phyloP scores from a whole-genome alignment of 2,888 invertebrate genomes.

The Drosophila colorata region DNA sequence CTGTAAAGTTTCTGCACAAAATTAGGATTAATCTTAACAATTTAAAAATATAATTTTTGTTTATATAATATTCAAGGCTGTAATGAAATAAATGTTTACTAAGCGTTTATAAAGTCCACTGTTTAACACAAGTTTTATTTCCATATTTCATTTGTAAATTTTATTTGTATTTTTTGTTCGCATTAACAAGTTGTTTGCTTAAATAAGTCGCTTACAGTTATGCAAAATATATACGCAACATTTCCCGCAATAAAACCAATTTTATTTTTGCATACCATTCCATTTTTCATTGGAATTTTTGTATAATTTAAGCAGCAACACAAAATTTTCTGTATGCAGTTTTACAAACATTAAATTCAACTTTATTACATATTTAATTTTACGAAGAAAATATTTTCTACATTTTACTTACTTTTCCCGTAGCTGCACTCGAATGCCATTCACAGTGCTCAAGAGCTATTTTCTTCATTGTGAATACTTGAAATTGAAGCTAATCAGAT shows the following conservation, averaged over 20 bases:
- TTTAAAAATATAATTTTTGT: no score
- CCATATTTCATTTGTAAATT: conserved; percentile 5
- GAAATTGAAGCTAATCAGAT: conserved; percentile 22
- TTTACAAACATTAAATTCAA: conserved; percentile 18
- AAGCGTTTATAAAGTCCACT: not conserved
- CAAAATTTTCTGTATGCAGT: conserved; percentile 1
- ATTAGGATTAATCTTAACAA: no score
- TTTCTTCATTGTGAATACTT: conserved; percentile 4
- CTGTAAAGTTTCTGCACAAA: no score
- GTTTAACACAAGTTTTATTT: not conserved
- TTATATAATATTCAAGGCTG: no score
- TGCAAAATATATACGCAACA: not conserved
- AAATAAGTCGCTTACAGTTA: not conserved
- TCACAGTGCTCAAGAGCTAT: not conserved
- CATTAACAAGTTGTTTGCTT: not conserved
- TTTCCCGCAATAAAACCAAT: not conserved
- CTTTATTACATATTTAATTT: not conserved
- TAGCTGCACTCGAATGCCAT: not conserved
- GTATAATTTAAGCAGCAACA: not conserved
- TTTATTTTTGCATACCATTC: not conserved
- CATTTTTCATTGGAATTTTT: not conserved
- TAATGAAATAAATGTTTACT: no score
- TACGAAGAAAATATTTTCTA: not conserved
- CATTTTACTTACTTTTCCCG: not conserved
- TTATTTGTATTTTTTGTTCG: not conserved